Percentiles rank a stretch among this genome's conserved stretches.
Conservation (phyloP, 1,140 invertebrate genomes). For the Archivesica marissinica region DNA sequence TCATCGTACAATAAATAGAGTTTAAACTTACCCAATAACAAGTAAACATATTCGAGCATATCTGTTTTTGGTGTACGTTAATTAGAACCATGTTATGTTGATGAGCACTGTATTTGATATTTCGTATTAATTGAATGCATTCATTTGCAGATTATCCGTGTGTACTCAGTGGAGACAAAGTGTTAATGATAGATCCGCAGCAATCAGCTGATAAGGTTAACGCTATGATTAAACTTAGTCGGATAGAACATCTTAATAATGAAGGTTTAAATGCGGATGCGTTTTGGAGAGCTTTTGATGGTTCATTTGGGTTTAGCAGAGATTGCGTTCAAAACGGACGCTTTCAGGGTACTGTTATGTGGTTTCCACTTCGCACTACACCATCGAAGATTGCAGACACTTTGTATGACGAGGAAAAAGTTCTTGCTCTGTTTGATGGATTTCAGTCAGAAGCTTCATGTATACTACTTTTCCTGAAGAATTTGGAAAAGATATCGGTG, state of each 20-base stretch:
- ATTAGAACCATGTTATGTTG: too few species aligned
- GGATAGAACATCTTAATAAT: neutral
- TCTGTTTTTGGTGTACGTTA: too few species aligned
- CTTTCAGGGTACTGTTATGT: conserved; percentile 75
- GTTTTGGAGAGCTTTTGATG: conserved; percentile 3
- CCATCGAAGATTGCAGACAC: conserved; percentile 56
- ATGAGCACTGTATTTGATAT: too few species aligned
- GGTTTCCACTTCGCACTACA: conserved; percentile 75
- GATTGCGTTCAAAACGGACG: conserved; percentile 20
- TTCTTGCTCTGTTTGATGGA: conserved; percentile 65
- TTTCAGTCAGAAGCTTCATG: conserved; percentile 60
- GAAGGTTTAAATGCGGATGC: neutral
- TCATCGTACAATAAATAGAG: too few species aligned
- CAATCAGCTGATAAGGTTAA: neutral
- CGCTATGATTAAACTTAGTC: neutral
- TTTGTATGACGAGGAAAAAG: conserved; percentile 64
- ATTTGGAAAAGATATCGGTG: conserved; percentile 2
- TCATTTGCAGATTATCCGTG: conserved; percentile 39
- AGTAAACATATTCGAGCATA: too few species aligned
- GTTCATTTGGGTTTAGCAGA: conserved; percentile 44
- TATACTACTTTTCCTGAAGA: conserved; percentile 70
- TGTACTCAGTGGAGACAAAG: conserved; percentile 47
- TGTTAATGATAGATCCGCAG: conserved; percentile 37
- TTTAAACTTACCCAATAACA: too few species aligned
- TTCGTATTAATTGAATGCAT: too few species aligned